Conservation (phyloP, 2,113 vertebrate species). For the Panurus biarmicus region DNA sequence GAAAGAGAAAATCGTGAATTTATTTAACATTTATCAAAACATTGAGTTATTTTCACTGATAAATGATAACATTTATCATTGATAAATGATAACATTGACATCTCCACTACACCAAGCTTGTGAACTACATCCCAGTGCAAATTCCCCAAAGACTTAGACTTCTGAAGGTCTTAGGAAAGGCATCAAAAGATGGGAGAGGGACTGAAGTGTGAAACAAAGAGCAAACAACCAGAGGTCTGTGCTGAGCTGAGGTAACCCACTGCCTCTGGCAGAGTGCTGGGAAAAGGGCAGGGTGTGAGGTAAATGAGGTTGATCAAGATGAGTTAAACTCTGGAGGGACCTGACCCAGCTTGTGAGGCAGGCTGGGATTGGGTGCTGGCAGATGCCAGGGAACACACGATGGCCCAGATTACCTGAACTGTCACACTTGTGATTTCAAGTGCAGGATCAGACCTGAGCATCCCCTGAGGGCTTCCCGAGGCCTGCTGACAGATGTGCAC, state of each 20-base stretch:
- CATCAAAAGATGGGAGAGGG: neutral
- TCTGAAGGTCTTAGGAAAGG: neutral
- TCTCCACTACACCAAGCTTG: neutral
- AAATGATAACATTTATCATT: no score
- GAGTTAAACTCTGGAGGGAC: slow-evolving; percentile 1
- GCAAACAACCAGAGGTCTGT: neutral
- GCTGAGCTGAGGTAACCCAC: neutral
- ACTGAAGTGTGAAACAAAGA: neutral
- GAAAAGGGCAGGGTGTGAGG: neutral
- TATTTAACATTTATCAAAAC: neutral
- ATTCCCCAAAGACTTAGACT: neutral
- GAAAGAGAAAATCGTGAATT: neutral
- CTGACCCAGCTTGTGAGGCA: slow-evolving; percentile 40
- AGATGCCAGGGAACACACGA: neutral
- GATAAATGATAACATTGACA: no score
- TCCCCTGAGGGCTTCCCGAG: neutral
- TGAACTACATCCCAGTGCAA: neutral
- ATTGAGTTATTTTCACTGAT: no score
- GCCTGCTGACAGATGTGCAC: neutral
- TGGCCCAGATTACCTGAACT: neutral
- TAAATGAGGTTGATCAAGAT: neutral
- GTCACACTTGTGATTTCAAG: neutral
- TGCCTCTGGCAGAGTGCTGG: neutral
- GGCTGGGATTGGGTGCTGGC: neutral
- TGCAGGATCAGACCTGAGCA: slow-evolving; percentile 17